These are phyloP conservation scores for Oncorhynchus kisutch DNA, from an alignment of 2,113 vertebrate genomes.

Conservation along the genomic window DNA sequence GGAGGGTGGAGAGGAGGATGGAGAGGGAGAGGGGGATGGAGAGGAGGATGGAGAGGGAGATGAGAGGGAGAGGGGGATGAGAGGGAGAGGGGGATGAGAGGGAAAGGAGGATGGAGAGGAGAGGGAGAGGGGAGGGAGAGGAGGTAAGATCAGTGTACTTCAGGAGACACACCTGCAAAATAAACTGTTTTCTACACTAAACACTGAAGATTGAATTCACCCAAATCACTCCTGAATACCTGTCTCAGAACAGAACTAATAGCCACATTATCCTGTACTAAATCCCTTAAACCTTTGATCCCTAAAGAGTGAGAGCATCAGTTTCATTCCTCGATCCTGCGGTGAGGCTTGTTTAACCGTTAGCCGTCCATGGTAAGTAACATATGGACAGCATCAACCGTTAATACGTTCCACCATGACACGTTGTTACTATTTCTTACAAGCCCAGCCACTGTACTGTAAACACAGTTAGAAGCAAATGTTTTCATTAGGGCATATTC, in stretches of 20 bases:
- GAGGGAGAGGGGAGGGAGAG: too few relatives aligned
- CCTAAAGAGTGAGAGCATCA: not conserved
- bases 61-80: too few relatives aligned
- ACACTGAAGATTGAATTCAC: too few relatives aligned
- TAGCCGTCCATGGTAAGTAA: conserved; percentile 50
- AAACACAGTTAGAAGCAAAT: conserved; percentile 79
- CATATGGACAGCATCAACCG: conserved; percentile 79
- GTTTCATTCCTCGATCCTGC: conserved; percentile 5
- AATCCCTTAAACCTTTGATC: conserved; percentile 18
- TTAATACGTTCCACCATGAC: conserved; percentile 74
- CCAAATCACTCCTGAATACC: not conserved
- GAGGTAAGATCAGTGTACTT: not conserved
- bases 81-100: too few relatives aligned
- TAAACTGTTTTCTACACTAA: not conserved
- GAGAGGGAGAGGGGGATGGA: too few relatives aligned
- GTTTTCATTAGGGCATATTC: conserved; percentile 78
- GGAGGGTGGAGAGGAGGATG: too few relatives aligned
- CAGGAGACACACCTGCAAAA: not conserved
- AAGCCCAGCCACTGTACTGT: conserved; percentile 74
- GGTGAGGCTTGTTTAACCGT: conserved; percentile 28
- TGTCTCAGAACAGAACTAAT: not conserved
- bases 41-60: too few relatives aligned
- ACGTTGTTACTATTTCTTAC: conserved; percentile 76
- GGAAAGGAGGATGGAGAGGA: too few relatives aligned
- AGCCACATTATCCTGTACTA: not conserved